Percentiles rank a stretch among this genome's conserved stretches.
Conservation (phyloP, 2,113 vertebrate genomes). For the Ailuropoda melanoleuca region DNA sequence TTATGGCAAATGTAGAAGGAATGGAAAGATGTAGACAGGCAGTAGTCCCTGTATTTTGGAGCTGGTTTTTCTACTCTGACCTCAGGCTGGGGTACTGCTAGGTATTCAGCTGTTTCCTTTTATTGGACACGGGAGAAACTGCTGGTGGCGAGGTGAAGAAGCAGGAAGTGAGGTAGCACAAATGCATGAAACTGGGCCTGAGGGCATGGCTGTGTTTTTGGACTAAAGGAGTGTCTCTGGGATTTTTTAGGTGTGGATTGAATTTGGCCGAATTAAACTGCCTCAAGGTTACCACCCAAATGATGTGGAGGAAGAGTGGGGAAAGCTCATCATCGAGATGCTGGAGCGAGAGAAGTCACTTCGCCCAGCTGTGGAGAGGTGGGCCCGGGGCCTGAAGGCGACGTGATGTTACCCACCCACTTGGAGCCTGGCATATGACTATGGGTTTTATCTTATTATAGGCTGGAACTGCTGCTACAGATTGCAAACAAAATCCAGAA, state of each 20-base stretch:
- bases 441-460: conserved; percentile 72
- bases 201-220: background rate
- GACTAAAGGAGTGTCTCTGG: conserved; percentile 40
- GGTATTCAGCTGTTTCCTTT: background rate
- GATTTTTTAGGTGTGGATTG: conserved; percentile 93
- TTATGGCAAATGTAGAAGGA: background rate
- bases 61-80: background rate
- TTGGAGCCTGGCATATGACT: background rate
- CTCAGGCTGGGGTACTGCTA: background rate
- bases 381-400: fast-evolving
- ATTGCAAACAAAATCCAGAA: conserved; percentile 99
- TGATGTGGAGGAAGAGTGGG: conserved; percentile 97
- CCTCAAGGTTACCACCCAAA: conserved; percentile 97
- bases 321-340: conserved; percentile 98
- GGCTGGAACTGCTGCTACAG: conserved; percentile 95
- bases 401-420: background rate
- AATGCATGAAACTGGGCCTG: background rate
- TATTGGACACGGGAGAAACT: background rate
- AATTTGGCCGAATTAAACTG: conserved; percentile 97
- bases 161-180: background rate
- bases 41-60: background rate
- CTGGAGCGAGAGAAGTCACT: conserved; percentile 96
- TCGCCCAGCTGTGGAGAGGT: conserved; percentile 96
- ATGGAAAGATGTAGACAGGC: background rate
- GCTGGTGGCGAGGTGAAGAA: background rate